Percentiles rank a stretch among this genome's conserved stretches.
Conservation (phyloP, 2,113 vertebrate species). For the Connochaetes taurinus region DNA sequence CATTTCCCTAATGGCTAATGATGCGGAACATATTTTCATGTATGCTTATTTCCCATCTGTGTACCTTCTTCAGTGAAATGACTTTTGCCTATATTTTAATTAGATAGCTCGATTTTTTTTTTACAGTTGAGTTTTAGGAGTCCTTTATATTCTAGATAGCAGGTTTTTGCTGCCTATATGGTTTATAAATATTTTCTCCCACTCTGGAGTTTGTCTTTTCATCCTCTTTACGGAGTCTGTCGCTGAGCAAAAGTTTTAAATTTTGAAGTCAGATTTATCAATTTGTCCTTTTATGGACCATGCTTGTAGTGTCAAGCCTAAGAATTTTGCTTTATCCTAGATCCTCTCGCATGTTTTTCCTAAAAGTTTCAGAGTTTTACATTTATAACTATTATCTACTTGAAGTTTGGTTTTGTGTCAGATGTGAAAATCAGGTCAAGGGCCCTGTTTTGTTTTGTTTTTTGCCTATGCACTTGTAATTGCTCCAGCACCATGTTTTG, state of each 20-base stretch:
- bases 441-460: background rate
- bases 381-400: background rate
- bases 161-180: background rate
- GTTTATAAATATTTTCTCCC: background rate
- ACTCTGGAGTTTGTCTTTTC: background rate
- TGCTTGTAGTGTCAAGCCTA: background rate
- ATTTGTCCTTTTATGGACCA: background rate
- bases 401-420: background rate
- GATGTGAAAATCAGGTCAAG: background rate
- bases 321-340: background rate
- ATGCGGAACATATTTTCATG: background rate
- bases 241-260: background rate
- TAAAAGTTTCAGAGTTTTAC: background rate
- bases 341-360: background rate
- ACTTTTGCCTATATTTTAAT: background rate
- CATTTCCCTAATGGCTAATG: background rate
- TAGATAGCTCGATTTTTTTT: background rate
- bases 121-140: background rate
- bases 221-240: background rate
- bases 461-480: background rate
- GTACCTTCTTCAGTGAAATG: background rate
- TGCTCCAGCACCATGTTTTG: background rate
- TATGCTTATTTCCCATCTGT: background rate
- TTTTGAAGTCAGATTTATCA: background rate
- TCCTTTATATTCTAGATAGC: background rate